Evolutionary conservation across 2,888 invertebrate species (phyloP).

Genomic region (Zele albiditarsus): DNA sequence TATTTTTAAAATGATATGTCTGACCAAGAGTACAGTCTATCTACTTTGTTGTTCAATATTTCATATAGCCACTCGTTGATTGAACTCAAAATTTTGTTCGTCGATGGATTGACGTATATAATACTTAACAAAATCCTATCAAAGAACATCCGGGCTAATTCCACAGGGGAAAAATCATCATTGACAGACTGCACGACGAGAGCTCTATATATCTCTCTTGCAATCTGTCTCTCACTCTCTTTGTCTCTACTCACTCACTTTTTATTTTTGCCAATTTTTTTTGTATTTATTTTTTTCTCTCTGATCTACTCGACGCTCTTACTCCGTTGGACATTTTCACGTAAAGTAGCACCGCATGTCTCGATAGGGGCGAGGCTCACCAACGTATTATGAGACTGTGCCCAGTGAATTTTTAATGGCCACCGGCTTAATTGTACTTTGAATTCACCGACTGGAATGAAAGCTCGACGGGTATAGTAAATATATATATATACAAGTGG

Average conservation of each 20-base stretch:
- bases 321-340: conserved; percentile 16
- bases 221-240: neutral
- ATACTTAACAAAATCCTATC: conserved; percentile 47
- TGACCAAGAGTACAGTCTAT: neutral
- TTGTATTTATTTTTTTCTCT: neutral
- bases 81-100: neutral
- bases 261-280: neutral
- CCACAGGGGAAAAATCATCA: conserved; percentile 13
- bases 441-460: conserved; percentile 53
- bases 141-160: conserved; percentile 43
- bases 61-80: neutral
- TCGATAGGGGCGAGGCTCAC: conserved; percentile 29
- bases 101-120: conserved; percentile 6
- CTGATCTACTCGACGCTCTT: conserved; percentile 9
- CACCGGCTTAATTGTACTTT: conserved; percentile 64
- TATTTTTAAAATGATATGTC: neutral
- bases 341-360: conserved; percentile 26
- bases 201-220: neutral
- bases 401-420: conserved; percentile 64
- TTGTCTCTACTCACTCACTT: neutral
- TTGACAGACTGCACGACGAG: conserved; percentile 4
- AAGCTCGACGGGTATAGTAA: conserved; percentile 19
- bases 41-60: conserved; percentile 12
- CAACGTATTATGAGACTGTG: conserved; percentile 50
- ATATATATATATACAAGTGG: neutral